A percentile compares a stretch with the other conserved stretches of the same genome.
These are phyloP conservation scores for Boulengeromyrus knoepffleri DNA, from an alignment of 2,113 vertebrate genomes.

Conservation along the genomic window DNA sequence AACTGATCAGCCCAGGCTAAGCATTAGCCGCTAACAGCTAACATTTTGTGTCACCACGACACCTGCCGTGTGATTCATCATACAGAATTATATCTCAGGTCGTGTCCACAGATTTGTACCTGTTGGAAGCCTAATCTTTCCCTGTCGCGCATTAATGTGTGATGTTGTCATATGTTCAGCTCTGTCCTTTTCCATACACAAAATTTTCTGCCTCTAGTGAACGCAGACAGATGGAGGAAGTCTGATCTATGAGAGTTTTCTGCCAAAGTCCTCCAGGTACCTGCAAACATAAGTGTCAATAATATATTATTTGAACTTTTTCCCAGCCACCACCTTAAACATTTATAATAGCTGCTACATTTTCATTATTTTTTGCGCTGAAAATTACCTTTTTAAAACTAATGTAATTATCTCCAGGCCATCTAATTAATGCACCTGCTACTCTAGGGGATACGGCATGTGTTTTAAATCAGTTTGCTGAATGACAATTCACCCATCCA, in stretches of 20 bases:
- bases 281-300: not conserved
- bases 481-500: not conserved
- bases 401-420: not conserved
- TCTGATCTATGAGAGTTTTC: not conserved
- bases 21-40: not conserved
- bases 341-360: not conserved
- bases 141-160: not conserved
- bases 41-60: not conserved
- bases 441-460: not conserved
- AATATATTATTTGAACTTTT: not conserved
- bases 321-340: not conserved
- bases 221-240: not conserved
- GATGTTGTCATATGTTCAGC: not conserved
- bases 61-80: not conserved
- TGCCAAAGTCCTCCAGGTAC: not conserved
- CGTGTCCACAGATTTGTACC: not conserved
- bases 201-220: not conserved
- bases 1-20: not conserved
- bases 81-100: not conserved
- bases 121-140: not conserved
- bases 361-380: not conserved
- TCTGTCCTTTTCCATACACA: not conserved
- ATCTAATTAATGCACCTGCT: not conserved
- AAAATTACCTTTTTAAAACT: not conserved
- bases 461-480: not conserved